Percentiles rank a stretch among this genome's conserved stretches.
Conservation (phyloP, 2,888 invertebrate species). For the Hyposoter didymator region DNA sequence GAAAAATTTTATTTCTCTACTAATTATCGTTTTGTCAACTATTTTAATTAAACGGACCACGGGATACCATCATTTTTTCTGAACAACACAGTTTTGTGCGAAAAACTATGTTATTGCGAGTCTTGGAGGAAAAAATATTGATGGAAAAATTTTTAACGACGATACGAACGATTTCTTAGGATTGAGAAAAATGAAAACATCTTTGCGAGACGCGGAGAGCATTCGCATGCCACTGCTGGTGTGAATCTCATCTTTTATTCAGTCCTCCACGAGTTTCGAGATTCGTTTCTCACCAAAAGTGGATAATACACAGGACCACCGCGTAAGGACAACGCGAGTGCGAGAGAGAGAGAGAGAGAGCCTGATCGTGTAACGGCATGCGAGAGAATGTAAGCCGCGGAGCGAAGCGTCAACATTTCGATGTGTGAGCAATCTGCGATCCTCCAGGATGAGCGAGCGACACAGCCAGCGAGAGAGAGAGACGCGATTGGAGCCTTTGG, state of each 20-base stretch:
- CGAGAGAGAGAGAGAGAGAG: constrained; percentile 2
- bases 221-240: constrained; percentile 70
- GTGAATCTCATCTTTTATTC: constrained; percentile 83
- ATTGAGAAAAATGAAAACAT: constrained; percentile 24
- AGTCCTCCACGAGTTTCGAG: constrained; percentile 59
- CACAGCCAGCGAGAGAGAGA: constrained; percentile 43
- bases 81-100: background rate
- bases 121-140: background rate
- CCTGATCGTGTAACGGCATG: constrained; percentile 60
- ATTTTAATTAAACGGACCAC: background rate
- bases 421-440: constrained; percentile 62
- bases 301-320: constrained; percentile 37
- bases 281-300: constrained; percentile 48
- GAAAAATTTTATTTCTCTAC: background rate
- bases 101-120: background rate
- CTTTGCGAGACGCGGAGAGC: constrained; percentile 73
- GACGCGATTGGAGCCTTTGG: constrained; percentile 28
- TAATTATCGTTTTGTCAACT: background rate
- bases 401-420: constrained; percentile 42
- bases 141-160: constrained; percentile 16
- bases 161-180: constrained; percentile 40
- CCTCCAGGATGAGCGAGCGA: constrained; percentile 48
- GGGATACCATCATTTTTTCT: background rate
- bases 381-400: constrained; percentile 52
- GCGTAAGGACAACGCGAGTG: background rate